A percentile compares a stretch with the other conserved stretches of the same genome.
Conservation (phyloP, 2,888 invertebrate genomes). For the Macrostomum cliftonense region DNA sequence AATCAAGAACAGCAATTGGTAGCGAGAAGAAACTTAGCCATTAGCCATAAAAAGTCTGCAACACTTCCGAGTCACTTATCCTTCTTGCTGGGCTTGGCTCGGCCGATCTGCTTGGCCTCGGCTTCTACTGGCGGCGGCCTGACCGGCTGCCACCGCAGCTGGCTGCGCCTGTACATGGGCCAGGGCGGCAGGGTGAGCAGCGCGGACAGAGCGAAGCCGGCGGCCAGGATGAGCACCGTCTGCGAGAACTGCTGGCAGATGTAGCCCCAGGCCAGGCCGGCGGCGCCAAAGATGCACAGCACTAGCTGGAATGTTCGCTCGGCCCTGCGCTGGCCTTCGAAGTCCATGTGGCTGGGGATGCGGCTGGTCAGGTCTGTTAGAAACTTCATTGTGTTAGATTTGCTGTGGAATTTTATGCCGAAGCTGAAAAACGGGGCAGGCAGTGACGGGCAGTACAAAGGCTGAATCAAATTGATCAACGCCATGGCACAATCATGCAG, state of each 20-base stretch:
- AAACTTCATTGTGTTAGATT: too few relatives aligned
- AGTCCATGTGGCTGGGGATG: constrained; percentile 45
- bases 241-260: constrained; percentile 84
- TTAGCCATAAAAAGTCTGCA: too few relatives aligned
- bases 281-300: constrained; percentile 32
- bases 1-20: too few relatives aligned
- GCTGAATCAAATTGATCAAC: too few relatives aligned
- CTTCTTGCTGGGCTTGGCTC: constrained; percentile 41
- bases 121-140: constrained; percentile 32
- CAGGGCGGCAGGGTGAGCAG: constrained; percentile 82
- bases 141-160: constrained; percentile 72
- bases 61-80: too few relatives aligned
- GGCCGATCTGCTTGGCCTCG: constrained; percentile 23
- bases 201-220: constrained; percentile 68
- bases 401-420: too few relatives aligned
- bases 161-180: constrained; percentile 74
- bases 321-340: constrained; percentile 69
- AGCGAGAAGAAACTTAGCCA: too few relatives aligned
- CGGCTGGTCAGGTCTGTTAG: too few relatives aligned
- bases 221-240: constrained; percentile 73
- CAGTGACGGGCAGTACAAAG: too few relatives aligned
- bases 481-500: too few relatives aligned
- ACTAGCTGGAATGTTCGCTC: constrained; percentile 72
- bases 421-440: too few relatives aligned
- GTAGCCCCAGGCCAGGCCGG: constrained; percentile 77